Base-by-base conservation (phyloP, 2,113 vertebrate species). In the Chascanopsetta lugubris region DNA sequence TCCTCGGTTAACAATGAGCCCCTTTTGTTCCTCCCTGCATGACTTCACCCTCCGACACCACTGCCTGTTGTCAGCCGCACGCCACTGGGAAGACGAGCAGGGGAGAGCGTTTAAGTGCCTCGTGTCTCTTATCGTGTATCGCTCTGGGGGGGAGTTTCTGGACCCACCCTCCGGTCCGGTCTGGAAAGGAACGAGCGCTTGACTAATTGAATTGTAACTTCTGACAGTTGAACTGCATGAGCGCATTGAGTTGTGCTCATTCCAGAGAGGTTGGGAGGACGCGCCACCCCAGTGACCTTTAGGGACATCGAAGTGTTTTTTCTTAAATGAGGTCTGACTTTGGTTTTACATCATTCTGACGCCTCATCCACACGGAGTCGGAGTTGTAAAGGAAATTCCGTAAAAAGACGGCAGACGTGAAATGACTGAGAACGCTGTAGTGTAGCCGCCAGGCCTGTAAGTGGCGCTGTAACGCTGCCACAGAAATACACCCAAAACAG, bases 151-250 rank as follows among this genome's bases (percentile, higher is more conserved):
- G 36, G 61, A 72, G 59, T 50, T 54, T n/a, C 18, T 74, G 59
- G 71, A 69, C n/a, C 22, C 64, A 34, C 69, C 56, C 75, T 8
- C 47, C 8, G 26, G 30, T 8, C 47, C 8, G 26, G 30, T 50
- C 49, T 64, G 57, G 74, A 73, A 75, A 69, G 50, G 34, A 40
- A 49, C 26, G 9, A n/a, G 38, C 36, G 8, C 66, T 79, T 61
- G 4, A 15, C 34, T 38, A 38, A 80, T 80, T 69, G 25, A 80
- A 70, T 73, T 68, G 12, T 42, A 83, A 69, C 40, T 45, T 76
- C 45, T 77, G 75, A 82, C 69, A 54, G 70, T 60, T 67, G 36
- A 69, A 82, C 40, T 38, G 25, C 38, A 80, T 64, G 79, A 77
- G 56, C 56, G 13, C 72, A 73, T 77, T 67, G 53, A 72, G 70